Base-by-base conservation (phyloP, 2,797 vertebrate genomes). In the Bradypus variegatus region DNA sequence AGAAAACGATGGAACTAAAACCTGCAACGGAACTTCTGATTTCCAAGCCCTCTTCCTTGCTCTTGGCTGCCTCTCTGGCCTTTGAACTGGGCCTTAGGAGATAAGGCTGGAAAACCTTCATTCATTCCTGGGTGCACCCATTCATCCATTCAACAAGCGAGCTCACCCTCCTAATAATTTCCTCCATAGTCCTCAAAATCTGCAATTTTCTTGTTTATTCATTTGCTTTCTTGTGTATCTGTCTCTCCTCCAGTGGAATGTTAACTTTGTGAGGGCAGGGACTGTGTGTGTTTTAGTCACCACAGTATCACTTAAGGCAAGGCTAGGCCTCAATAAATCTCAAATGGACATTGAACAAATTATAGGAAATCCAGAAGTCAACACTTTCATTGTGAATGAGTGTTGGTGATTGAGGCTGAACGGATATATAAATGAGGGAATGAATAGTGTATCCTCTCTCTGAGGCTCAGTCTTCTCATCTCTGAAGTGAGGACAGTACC, bases 81-180 rank as follows among this genome's bases (percentile, higher is more conserved):
- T 76, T 76, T 19, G 7, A 11, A 33, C 10, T 25, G 84, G 55
- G 48, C 25, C 33, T 15, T 21, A 36, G 58, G 38, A 6, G 58
- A 2, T 11, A 3, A 29, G n/a, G 18, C 53, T 72, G 48, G 36
- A 33, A 15, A 19, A 2, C 15, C 1, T 45, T 45, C 8, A 8
- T 45, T 58, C 10, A 0, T n/a, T 48, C n/a, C 0, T 4, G 7
- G 2, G 2, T 27, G 33, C 8, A 1, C 41, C 60, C 33, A 1
- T 8, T 31, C 41, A 36, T 16, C 53, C 83, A 12, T 31, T 53
- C 1, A 6, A 36, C 41, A 5, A 69, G 9, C 15, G 11, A 0
- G 16, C 48, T 65, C 62, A 3, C 5, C 0, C 36, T 31, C 41
- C 67, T 29, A 6, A 14, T 19, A 2, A 10, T 27, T 55, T 75